Evolutionary conservation across 1,140 invertebrate species (phyloP).

Genomic region (Aphis craccivora): DNA sequence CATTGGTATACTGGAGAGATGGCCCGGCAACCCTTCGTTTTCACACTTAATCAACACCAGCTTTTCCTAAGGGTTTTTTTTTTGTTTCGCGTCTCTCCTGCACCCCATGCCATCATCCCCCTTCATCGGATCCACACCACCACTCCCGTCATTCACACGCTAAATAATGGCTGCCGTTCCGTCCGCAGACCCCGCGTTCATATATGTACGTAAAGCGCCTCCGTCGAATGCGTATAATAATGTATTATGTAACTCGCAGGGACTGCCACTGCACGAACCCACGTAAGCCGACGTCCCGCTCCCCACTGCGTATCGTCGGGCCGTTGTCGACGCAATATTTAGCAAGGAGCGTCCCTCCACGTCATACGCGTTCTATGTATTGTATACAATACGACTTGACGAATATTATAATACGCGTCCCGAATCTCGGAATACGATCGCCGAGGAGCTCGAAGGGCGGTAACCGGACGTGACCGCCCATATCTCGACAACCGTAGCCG

Average conservation of each 20-base stretch:
- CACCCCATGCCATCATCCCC: too few relatives aligned
- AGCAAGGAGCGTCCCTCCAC: background rate
- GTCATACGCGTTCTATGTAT: background rate
- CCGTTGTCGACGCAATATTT: background rate
- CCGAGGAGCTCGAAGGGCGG: background rate
- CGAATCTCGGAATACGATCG: background rate
- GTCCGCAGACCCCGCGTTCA: background rate
- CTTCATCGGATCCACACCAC: background rate
- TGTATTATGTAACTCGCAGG: background rate
- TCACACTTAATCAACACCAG: slow-evolving; percentile 29
- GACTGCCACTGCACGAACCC: background rate
- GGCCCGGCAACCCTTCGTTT: background rate
- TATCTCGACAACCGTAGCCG: background rate
- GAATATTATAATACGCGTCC: background rate
- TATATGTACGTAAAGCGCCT: background rate
- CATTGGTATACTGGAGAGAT: background rate
- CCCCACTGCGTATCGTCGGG: background rate
- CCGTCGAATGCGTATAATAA: background rate
- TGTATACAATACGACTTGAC: background rate
- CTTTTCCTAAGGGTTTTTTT: background rate
- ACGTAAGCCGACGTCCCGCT: background rate
- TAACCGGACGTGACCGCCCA: slow-evolving; percentile 13
- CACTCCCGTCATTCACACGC: background rate
- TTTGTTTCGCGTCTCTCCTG: background rate
- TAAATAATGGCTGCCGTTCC: slow-evolving; percentile 35